These are phyloP conservation scores for Brachionus paranguensis DNA, from an alignment of 1,140 invertebrate genomes.

Conservation along the genomic window DNA sequence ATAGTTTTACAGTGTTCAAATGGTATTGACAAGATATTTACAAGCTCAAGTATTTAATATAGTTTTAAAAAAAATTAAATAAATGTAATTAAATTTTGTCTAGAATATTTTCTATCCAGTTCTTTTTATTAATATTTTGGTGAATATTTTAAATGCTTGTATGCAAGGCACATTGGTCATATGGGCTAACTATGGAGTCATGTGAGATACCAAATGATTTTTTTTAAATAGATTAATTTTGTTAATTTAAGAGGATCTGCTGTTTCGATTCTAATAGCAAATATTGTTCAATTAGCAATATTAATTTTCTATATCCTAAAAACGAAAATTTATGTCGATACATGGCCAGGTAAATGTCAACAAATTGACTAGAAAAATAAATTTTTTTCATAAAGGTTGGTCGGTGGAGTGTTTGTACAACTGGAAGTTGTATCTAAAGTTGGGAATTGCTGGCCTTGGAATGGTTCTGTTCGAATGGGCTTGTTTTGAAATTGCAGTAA, in stretches of 20 bases:
- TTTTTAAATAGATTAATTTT: not conserved
- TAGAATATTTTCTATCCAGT: slow-evolving; percentile 24
- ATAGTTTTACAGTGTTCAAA: slow-evolving; percentile 3
- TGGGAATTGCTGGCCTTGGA: slow-evolving; percentile 10
- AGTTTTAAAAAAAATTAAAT: not conserved
- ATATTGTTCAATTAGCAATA: not conserved
- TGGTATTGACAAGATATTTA: not conserved
- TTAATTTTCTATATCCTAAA: not conserved
- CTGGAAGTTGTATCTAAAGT: not conserved
- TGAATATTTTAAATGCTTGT: not conserved
- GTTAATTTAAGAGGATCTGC: not conserved
- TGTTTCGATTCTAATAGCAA: not conserved
- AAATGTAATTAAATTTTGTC: not conserved
- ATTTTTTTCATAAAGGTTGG: not conserved
- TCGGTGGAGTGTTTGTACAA: slow-evolving; percentile 12
- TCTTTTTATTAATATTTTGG: not conserved
- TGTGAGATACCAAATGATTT: not conserved
- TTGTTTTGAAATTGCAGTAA: slow-evolving; percentile 22
- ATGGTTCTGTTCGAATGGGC: slow-evolving; percentile 33
- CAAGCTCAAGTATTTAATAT: slow-evolving; percentile 15
- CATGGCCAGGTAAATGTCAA: not conserved
- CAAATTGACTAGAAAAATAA: not conserved
- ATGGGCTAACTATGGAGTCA: not conserved
- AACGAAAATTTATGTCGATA: not conserved
- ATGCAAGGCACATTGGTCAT: not conserved